Percentiles rank a stretch among this genome's conserved stretches.
Conservation (phyloP, 2,888 invertebrate genomes). For the Eugnorisma glareosa region DNA sequence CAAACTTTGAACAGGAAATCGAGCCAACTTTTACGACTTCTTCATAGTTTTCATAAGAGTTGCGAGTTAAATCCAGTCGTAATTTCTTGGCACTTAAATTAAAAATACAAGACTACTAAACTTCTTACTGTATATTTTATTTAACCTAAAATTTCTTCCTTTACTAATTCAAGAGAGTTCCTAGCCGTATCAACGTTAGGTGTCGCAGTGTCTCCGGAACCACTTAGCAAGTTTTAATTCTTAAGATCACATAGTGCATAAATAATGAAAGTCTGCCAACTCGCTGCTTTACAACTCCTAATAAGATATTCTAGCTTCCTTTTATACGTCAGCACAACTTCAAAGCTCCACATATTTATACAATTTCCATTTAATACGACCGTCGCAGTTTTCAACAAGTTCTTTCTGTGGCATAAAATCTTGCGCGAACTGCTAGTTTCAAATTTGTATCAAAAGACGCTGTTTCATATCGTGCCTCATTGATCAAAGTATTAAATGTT, state of each 20-base stretch:
- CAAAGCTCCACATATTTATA: slow-evolving; percentile 54
- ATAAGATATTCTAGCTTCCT: slow-evolving; percentile 48
- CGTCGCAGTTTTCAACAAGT: slow-evolving; percentile 47
- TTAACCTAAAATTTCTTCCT: slow-evolving; percentile 15
- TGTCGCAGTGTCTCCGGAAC: slow-evolving; percentile 47
- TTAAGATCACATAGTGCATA: slow-evolving; percentile 60
- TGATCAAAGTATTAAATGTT: slow-evolving; percentile 76
- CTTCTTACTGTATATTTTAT: slow-evolving; percentile 22
- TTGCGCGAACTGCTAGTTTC: slow-evolving; percentile 63
- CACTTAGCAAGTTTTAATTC: slow-evolving; percentile 63
- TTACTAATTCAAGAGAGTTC: slow-evolving; percentile 32
- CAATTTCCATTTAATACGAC: slow-evolving; percentile 51
- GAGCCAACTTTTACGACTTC: slow-evolving; percentile 33
- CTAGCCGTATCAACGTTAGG: slow-evolving; percentile 17
- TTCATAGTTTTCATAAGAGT: slow-evolving; percentile 36
- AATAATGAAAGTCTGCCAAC: slow-evolving; percentile 53
- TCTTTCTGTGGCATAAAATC: slow-evolving; percentile 31
- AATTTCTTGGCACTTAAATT: slow-evolving; percentile 32
- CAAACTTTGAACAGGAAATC: slow-evolving; percentile 3
- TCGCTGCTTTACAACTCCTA: slow-evolving; percentile 35
- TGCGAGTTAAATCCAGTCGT: slow-evolving; percentile 35
- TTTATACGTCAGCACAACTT: slow-evolving; percentile 43
- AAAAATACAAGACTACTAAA: slow-evolving; percentile 21
- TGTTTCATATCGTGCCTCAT: slow-evolving; percentile 70
- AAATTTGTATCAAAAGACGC: slow-evolving; percentile 70